These are phyloP conservation scores for Eledone cirrhosa DNA, from an alignment of 2,888 invertebrate species.

Conservation along the genomic window DNA sequence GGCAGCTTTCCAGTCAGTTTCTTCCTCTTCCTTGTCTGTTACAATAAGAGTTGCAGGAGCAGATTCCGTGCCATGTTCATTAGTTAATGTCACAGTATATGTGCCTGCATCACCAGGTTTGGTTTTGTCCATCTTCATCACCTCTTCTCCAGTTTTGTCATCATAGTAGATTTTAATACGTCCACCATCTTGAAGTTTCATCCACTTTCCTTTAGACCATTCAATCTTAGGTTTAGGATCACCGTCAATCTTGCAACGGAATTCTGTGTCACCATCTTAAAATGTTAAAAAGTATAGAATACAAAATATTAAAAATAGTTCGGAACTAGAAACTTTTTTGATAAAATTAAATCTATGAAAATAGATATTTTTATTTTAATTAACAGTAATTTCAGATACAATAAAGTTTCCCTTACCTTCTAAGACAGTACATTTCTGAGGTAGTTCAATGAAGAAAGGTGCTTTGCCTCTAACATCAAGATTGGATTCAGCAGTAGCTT, in stretches of 20 bases:
- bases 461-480: slow-evolving; percentile 64
- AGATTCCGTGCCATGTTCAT: slow-evolving; percentile 63
- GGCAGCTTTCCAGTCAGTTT: slow-evolving; percentile 62
- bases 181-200: slow-evolving; percentile 59
- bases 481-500: slow-evolving; percentile 72
- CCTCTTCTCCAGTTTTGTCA: slow-evolving; percentile 54
- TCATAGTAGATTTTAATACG: slow-evolving; percentile 57
- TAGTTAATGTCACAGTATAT: slow-evolving; percentile 63
- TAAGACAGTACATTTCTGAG: slow-evolving; percentile 64
- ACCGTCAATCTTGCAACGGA: slow-evolving; percentile 62
- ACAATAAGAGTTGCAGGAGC: slow-evolving; percentile 65
- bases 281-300: not conserved
- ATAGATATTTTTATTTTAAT: too few species aligned
- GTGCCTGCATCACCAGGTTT: slow-evolving; percentile 65
- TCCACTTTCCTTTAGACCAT: slow-evolving; percentile 67
- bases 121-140: slow-evolving; percentile 61
- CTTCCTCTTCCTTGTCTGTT: slow-evolving; percentile 63
- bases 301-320: too few species aligned
- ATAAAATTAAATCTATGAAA: too few species aligned
- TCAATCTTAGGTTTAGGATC: slow-evolving; percentile 62
- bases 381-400: too few species aligned
- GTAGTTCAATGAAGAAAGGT: slow-evolving; percentile 62
- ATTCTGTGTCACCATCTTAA: slow-evolving; percentile 59
- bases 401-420: slow-evolving; percentile 48
- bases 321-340: too few species aligned